phyloP scores from a whole-genome alignment of 1,140 invertebrate species.

The Teleogryllus occipitalis region DNA sequence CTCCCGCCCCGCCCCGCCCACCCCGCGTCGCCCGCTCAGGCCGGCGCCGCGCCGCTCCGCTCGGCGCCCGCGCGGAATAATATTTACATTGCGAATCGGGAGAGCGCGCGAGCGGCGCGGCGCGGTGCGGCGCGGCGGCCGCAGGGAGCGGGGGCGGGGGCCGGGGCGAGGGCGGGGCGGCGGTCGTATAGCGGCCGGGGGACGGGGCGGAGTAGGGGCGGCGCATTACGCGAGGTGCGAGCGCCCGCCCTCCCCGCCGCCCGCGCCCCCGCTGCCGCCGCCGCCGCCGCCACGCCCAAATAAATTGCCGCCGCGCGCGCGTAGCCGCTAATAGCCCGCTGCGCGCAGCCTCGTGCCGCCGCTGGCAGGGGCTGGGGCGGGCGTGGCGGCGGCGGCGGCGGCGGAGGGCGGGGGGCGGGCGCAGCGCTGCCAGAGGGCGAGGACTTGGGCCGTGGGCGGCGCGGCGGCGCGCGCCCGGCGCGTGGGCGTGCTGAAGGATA shows the following conservation, averaged over 20 bases:
- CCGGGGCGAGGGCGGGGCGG: no score
- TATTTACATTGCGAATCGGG: slow-evolving; percentile 3
- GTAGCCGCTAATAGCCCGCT: not conserved
- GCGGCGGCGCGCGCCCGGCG: no score
- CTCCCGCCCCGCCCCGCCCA: no score
- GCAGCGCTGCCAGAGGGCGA: no score
- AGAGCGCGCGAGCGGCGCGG: not conserved
- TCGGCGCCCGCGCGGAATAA: slow-evolving; percentile 2
- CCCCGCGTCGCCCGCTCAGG: not conserved
- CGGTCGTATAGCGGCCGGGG: not conserved
- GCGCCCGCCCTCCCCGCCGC: no score
- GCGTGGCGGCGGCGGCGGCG: no score
- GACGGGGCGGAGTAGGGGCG: not conserved
- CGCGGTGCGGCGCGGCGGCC: no score
- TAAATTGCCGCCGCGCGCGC: not conserved
- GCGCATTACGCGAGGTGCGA: not conserved
- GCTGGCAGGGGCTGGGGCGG: no score
- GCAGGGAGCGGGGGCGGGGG: not conserved
- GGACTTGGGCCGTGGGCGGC: not conserved
- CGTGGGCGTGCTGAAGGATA: no score
- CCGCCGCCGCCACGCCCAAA: not conserved
- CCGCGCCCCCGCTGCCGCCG: no score
- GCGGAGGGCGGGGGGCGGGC: no score
- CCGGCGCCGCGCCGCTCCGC: not conserved
- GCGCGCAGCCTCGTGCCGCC: not conserved